Base-by-base conservation (phyloP, 2,888 invertebrate species). In the Aspidiotus destructor region DNA sequence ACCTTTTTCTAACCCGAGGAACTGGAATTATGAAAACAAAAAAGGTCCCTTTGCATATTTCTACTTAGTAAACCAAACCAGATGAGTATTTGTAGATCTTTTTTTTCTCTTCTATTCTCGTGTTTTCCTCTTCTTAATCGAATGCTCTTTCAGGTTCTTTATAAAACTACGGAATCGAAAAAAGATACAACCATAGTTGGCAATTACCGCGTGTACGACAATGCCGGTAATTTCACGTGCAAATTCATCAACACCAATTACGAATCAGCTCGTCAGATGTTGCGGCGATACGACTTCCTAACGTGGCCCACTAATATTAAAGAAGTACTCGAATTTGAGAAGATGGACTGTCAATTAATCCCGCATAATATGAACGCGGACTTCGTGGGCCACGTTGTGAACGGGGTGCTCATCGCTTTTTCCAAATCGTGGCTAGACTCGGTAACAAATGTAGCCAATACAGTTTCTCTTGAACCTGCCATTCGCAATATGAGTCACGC, bases 191-290 rank as follows among this genome's bases (percentile, higher is more conserved):
- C 11, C 7, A 11, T 60, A 0, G 41, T 11, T 40, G 67, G 67
- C n/a, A 57, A 9, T 8, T 67, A 60, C 52, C n/a, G 52, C 9
- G 57, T 67, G 44, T 57, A 67, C 60, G 48, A 42, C 17, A 60
- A 17, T 48, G 16, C 28, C 1, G 57, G 48, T 44, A 28, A 42
- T 48, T 67, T 67, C 67, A 57, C 48, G 1, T 67, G 67, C 48
- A 58, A 67, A 58, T 52, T 67, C 9, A 48, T 48, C 17, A 42
- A 58, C 41, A 10, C 60, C 1, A 17, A n/a, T 6, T 67, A 58
- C 52, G 10, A 40, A 41, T 52, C 28, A 28, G 58, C 40, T 1
- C 16, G 52, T 15, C 42, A 57, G 28, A 48, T 67, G 52, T 17
- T 58, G 2, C 42, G 67, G 41, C 15, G 13, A 6, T 44, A 60